Evolutionary conservation across 2,888 invertebrate genomes (phyloP), one percentile per base, ranked within the genome.

Genomic region (Netelia virgata): DNA sequence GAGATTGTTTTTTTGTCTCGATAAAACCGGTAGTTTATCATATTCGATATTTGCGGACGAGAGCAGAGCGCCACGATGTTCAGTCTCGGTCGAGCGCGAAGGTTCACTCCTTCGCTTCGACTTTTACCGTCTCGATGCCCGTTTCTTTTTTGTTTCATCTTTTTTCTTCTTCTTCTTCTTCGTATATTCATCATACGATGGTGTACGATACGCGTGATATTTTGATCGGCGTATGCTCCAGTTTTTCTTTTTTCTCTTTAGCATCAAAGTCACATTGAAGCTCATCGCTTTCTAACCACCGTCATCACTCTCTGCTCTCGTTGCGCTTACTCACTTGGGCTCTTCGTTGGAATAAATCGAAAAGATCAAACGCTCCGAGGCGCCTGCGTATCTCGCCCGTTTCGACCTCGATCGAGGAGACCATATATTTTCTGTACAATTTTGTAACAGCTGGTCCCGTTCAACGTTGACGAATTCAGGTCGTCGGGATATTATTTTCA

Each of bases 281-380:
- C 66, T 82, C 53, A 23, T 36, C 77, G 77, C 77, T 82, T 82
- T 82, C 82, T 82, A 77, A 47, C 23, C 72, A 53, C 53, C 50
- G 23, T 16, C 55, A 64, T 14, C 28, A 16, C 1, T 18, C 70
- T 57, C 1, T 28, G 53, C 16, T 9, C 47, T 59, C 47, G 68
- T 18, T 47, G 36, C 36, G 36, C 36, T 18, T 36, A 59, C 59
- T 43, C 23, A 47, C n/a, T 23, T 16, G n/a, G 14, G 18, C 36
- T 20, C 47, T 11, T 11, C 64, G 55, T 75, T 57, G 75, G 53
- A 47, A 47, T 47, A 14, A 75, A 75, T 53, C 64, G 75, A 64
- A 55, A 66, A 70, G 43, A 70, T 70, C 53, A 41, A 55, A 11
- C 47, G 47, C 14, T 11, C 14, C 47, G 10, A 10, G 47, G 14